Conservation (phyloP, 2,113 vertebrate genomes). For the Laticauda laticaudata region DNA sequence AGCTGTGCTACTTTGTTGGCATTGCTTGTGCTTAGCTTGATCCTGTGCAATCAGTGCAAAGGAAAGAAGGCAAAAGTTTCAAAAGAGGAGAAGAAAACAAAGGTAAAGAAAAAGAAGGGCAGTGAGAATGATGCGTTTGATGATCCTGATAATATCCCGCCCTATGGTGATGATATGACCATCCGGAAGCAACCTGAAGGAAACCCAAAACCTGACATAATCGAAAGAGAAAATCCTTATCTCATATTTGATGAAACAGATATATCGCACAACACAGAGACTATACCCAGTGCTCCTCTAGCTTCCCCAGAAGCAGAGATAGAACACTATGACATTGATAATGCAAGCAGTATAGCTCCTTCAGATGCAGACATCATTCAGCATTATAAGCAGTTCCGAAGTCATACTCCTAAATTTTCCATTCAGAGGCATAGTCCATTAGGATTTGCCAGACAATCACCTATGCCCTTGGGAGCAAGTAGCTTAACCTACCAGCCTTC, state of each 20-base stretch:
- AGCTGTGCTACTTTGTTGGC: slow-evolving; percentile 89
- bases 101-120: slow-evolving; percentile 97
- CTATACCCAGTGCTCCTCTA: slow-evolving; percentile 85
- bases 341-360: slow-evolving; percentile 96
- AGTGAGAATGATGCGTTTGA: slow-evolving; percentile 96
- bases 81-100: slow-evolving; percentile 87
- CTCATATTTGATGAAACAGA: slow-evolving; percentile 95
- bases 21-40: slow-evolving; percentile 88
- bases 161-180: slow-evolving; percentile 92
- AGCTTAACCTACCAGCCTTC: slow-evolving; percentile 90
- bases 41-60: slow-evolving; percentile 91
- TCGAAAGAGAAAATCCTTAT: slow-evolving; percentile 95
- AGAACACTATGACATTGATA: slow-evolving; percentile 97
- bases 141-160: slow-evolving; percentile 91
- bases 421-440: slow-evolving; percentile 96
- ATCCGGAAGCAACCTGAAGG: slow-evolving; percentile 95
- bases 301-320: slow-evolving; percentile 87
- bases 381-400: slow-evolving; percentile 97
- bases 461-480: slow-evolving; percentile 86
- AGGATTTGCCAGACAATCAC: slow-evolving; percentile 92
- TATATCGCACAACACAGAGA: slow-evolving; percentile 79
- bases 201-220: slow-evolving; percentile 96
- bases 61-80: slow-evolving; percentile 77
- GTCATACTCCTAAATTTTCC: slow-evolving; percentile 94
- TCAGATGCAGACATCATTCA: slow-evolving; percentile 96